These are phyloP conservation scores for Scolopax mira DNA, from an alignment of 2,113 vertebrate genomes.

Conservation along the genomic window DNA sequence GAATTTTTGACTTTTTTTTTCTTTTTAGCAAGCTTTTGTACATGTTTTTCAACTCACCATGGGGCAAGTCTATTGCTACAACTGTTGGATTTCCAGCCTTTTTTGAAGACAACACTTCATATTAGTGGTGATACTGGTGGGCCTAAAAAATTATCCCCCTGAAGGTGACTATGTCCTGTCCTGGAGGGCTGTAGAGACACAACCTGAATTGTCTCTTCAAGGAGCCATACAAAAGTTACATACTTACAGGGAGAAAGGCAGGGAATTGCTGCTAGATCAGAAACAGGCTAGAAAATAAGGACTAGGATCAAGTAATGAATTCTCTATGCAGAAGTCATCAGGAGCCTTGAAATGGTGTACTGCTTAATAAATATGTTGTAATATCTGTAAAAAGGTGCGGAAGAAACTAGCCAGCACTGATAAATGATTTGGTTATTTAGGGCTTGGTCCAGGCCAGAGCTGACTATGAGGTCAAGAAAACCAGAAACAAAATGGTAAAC, in stretches of 20 bases:
- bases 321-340: not conserved
- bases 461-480: not conserved
- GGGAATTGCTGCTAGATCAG: not conserved
- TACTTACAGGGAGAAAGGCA: not conserved
- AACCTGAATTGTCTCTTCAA: not conserved
- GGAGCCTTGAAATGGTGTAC: not conserved
- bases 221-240: accelerated
- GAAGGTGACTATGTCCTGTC: not conserved
- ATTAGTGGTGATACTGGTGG: not conserved
- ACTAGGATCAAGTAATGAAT: not conserved
- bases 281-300: not conserved
- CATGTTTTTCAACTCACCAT: not conserved
- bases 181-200: accelerated
- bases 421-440: not conserved
- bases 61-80: not conserved
- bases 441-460: not conserved
- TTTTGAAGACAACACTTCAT: not conserved
- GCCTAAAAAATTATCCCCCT: not conserved
- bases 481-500: not conserved
- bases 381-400: not conserved
- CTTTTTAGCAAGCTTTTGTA: not conserved
- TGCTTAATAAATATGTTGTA: not conserved
- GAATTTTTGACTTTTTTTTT: not conserved
- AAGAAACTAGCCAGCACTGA: not conserved
- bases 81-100: not conserved